Evolutionary conservation across 2,113 vertebrate species (phyloP), one percentile per base, ranked within the genome.

Genomic region (Spea multiplicata): DNA sequence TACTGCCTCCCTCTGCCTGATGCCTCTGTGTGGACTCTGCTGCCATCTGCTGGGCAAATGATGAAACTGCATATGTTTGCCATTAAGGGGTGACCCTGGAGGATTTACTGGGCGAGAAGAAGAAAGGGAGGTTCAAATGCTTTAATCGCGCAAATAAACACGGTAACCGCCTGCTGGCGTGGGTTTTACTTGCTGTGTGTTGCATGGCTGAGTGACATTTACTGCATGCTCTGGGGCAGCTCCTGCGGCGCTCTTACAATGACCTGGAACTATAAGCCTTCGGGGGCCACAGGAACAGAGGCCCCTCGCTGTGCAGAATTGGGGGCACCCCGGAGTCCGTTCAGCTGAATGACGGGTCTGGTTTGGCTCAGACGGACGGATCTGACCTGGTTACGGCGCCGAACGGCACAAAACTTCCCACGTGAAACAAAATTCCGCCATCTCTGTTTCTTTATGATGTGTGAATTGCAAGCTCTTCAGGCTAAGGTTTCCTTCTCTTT

Each of bases 61-160:
- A 93, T 92, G 93, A 90, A 90, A 93, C 92, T 93, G 90, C 94
- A 90, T 95, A 90, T 93, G 84, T 94, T 92, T 91, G 88, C 91
- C 90, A 88, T 89, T 83, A 96, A 98, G 96, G 96, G 91, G 92
- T 98, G 89, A 97, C 95, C 45, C 87, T 98, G 93, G 97, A 94
- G 80, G 96, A 98, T 91, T 93, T 98, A 86, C 94, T 95, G 85
- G 95, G 91, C 76, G 90, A 95, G 81, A 97, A 98, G 96, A 98
- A 96, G 96, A 98, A 95, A 93, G 95, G 94, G 92, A 95, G 91
- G 90, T 94, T 98, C 94, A 93, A 91, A 84, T 94, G 93, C 92
- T 97, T 97, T 93, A 95, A 90, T 88, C 95, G 94, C 90, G 92
- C 95, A 89, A 95, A 94, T 87, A 96, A 96, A 91, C 96, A 95